These are phyloP conservation scores for Drosophila pachea DNA, from an alignment of 1,140 invertebrate genomes.

Conservation along the genomic window DNA sequence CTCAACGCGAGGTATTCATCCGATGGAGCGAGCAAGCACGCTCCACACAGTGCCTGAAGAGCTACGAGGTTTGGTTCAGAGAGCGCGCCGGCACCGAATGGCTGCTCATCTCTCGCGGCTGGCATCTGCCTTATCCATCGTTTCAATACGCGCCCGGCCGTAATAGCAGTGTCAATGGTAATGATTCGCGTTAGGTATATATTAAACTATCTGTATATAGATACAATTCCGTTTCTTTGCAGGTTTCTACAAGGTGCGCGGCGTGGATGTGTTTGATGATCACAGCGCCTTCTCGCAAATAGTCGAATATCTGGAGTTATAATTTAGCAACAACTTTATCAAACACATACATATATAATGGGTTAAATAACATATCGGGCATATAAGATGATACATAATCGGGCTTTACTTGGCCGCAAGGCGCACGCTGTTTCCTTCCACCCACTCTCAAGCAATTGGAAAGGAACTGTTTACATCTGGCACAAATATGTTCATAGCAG, in stretches of 20 bases:
- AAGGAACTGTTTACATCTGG: conserved; percentile 58
- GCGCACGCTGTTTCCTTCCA: conserved; percentile 18
- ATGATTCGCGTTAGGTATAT: not conserved
- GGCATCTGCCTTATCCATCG: conserved; percentile 76
- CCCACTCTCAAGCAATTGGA: conserved; percentile 40
- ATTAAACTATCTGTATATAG: not conserved
- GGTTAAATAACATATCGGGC: conserved; percentile 47
- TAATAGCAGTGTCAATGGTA: conserved; percentile 61
- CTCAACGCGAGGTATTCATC: conserved; percentile 65
- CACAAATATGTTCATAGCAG: conserved; percentile 49
- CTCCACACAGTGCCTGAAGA: conserved; percentile 65
- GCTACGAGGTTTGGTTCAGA: conserved; percentile 74
- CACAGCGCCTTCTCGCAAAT: conserved; percentile 66
- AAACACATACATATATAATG: conserved; percentile 25
- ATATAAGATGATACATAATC: conserved; percentile 64
- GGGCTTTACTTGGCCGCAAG: conserved; percentile 61
- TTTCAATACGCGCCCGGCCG: conserved; percentile 63
- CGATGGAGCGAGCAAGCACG: conserved; percentile 64
- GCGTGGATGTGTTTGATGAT: conserved; percentile 67
- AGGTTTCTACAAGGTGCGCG: conserved; percentile 76
- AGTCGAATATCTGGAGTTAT: conserved; percentile 73
- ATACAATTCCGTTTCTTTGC: not conserved
- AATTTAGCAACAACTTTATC: conserved; percentile 42
- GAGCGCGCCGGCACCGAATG: conserved; percentile 50
- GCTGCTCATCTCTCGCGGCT: conserved; percentile 50